Conservation (phyloP, 2,888 invertebrate genomes). For the Matsumyia berberina region DNA sequence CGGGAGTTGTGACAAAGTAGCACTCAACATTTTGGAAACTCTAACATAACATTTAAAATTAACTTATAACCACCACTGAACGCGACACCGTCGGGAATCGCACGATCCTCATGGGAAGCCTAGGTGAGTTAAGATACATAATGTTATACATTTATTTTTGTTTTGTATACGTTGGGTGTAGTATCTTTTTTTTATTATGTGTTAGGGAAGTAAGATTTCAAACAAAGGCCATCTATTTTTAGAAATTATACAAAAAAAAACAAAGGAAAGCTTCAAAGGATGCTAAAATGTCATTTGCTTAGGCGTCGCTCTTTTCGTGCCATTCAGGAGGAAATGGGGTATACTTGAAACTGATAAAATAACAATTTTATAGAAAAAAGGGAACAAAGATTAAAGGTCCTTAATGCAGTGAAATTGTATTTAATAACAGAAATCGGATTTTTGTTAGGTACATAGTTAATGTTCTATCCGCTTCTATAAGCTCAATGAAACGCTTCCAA, state of each 20-base stretch:
- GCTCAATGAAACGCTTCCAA: too few species aligned
- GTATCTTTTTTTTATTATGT: background rate
- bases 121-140: constrained; percentile 52
- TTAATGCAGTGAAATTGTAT: background rate
- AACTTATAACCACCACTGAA: constrained; percentile 42
- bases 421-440: too few species aligned
- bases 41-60: constrained; percentile 23
- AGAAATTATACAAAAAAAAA: background rate
- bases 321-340: background rate
- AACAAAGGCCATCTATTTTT: constrained; percentile 49
- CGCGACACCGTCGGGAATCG: constrained; percentile 41
- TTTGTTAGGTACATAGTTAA: too few species aligned
- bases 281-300: constrained; percentile 42
- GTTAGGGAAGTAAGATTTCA: background rate
- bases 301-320: constrained; percentile 23
- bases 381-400: background rate
- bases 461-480: too few species aligned
- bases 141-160: constrained; percentile 1
- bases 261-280: constrained; percentile 20
- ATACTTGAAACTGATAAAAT: background rate
- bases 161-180: background rate
- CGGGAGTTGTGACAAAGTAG: constrained; percentile 11
- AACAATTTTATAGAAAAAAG: background rate
- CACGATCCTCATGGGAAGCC: constrained; percentile 63
- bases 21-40: constrained; percentile 18